Conservation (phyloP, 2,797 vertebrate genomes). For the Bradypus variegatus region DNA sequence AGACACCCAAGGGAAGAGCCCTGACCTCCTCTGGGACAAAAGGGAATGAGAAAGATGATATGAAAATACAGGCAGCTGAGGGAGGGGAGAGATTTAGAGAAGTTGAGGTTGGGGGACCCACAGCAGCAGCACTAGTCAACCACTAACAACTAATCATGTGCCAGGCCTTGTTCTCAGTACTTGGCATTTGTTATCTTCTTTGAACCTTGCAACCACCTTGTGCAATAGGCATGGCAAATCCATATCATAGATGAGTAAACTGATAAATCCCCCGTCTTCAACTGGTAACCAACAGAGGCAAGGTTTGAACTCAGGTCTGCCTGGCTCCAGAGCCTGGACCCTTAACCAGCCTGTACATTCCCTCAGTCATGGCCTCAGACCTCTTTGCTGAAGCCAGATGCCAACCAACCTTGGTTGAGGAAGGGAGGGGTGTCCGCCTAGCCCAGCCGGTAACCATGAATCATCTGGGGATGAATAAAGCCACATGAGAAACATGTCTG, state of each 20-base stretch:
- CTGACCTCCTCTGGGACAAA: neutral
- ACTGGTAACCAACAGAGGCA: neutral
- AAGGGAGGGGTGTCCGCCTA: neutral
- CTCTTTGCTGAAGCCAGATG: neutral
- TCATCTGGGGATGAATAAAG: neutral
- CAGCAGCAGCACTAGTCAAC: neutral
- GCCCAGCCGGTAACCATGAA: neutral
- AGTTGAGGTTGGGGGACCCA: neutral
- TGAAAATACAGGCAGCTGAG: neutral
- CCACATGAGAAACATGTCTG: neutral
- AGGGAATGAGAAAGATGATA: neutral
- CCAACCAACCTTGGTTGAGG: neutral
- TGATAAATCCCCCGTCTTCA: neutral
- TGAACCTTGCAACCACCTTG: neutral
- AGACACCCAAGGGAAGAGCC: neutral
- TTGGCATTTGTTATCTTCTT: neutral
- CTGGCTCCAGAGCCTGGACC: neutral
- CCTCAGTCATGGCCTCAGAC: neutral
- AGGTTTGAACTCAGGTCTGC: neutral
- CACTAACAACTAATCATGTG: neutral
- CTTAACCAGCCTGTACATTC: neutral
- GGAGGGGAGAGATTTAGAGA: neutral
- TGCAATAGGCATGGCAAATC: neutral
- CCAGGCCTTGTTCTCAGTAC: neutral
- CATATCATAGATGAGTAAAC: neutral